Evolutionary conservation across 2,113 vertebrate species (phyloP).

Genomic region (Microtus ochrogaster): DNA sequence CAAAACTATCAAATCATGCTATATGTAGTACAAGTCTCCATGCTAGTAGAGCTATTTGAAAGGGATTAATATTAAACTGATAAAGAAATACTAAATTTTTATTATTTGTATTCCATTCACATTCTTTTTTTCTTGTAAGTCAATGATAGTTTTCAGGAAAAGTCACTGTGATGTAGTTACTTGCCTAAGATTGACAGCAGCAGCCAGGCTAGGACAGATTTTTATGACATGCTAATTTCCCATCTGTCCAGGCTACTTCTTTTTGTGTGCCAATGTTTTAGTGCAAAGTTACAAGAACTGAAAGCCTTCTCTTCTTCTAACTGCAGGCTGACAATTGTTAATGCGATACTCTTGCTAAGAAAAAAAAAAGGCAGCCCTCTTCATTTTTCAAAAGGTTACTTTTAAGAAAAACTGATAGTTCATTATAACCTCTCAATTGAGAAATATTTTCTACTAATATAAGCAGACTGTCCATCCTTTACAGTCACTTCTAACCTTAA

Average conservation of each 20-base stretch:
- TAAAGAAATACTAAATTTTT: conserved; percentile 46
- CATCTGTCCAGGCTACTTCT: conserved; percentile 86
- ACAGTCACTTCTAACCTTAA: background rate
- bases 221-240: conserved; percentile 89
- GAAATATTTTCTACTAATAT: conserved; percentile 52
- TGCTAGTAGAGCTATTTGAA: background rate
- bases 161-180: conserved; percentile 83
- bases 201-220: conserved; percentile 84
- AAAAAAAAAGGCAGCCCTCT: conserved; percentile 66
- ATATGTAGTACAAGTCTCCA: background rate
- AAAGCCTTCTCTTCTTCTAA: conserved; percentile 80
- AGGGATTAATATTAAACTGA: background rate
- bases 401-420: conserved; percentile 60
- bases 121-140: conserved; percentile 61
- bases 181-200: conserved; percentile 84
- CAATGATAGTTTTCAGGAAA: conserved; percentile 75
- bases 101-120: background rate
- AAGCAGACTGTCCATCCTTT: background rate
- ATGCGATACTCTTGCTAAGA: conserved; percentile 51
- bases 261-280: conserved; percentile 81
- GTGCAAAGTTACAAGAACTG: conserved; percentile 74
- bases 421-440: conserved; percentile 62
- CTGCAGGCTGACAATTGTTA: conserved; percentile 78
- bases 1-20: background rate
- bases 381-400: conserved; percentile 74